A percentile compares a stretch with the other conserved stretches of the same genome.
phyloP scores from a whole-genome alignment of 2,113 vertebrate species.

The Chionis minor region DNA sequence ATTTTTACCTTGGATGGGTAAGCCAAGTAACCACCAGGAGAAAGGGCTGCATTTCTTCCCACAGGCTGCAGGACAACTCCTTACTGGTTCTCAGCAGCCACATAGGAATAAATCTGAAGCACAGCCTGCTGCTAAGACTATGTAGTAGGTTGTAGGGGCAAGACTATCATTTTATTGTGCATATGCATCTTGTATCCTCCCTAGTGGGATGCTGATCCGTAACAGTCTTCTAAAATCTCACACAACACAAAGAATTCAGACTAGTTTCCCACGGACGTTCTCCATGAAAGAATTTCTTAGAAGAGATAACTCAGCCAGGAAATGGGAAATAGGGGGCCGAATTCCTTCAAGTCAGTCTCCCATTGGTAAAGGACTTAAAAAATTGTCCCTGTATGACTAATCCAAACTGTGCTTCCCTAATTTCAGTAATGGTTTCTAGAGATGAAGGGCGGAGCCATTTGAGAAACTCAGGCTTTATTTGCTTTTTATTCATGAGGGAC shows the following conservation, averaged over 20 bases:
- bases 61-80: not conserved
- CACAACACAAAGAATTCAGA: slow-evolving; percentile 36
- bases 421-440: not conserved
- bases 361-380: not conserved
- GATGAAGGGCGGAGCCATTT: not conserved
- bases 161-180: not conserved
- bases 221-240: slow-evolving; percentile 23
- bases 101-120: not conserved
- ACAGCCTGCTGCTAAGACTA: not conserved
- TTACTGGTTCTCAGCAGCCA: not conserved
- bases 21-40: not conserved
- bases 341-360: slow-evolving; percentile 26
- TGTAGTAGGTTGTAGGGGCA: not conserved
- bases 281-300: slow-evolving; percentile 38
- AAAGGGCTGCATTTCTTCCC: slow-evolving; percentile 23
- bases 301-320: slow-evolving; percentile 52
- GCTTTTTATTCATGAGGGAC: slow-evolving; percentile 12
- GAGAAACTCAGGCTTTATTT: slow-evolving; percentile 21
- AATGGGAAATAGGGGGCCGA: slow-evolving; percentile 14
- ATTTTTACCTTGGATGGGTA: not conserved
- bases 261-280: slow-evolving; percentile 45
- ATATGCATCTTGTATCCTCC: not conserved
- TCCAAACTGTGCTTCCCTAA: not conserved
- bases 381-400: slow-evolving; percentile 25
- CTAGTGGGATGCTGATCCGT: slow-evolving; percentile 18